Base-by-base conservation (phyloP, 2,888 invertebrate genomes). In the Omphaloscelis lunosa region DNA sequence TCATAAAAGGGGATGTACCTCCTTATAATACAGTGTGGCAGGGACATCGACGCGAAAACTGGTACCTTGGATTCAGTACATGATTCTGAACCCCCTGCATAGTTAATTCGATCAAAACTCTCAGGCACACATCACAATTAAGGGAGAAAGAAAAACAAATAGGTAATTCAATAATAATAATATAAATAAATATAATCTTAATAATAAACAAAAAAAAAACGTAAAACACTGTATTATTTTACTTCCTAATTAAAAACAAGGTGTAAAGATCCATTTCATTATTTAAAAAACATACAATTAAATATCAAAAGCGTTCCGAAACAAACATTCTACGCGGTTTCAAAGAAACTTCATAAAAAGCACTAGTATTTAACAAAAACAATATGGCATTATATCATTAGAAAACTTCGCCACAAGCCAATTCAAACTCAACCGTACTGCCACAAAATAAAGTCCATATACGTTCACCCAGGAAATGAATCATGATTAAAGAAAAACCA, bases 331-430 rank as follows among this genome's bases (percentile, higher is more conserved):
- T 72, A 63, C 79, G 68, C 70, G 72, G 76, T 83, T 75, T 79
- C 73, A 84, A 86, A 83, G 82, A 86, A 86, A 86, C 89, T 89
- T 88, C 80, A 85, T 85, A 89, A 90, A 90, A 89, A 89, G 83
- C 83, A 88, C 88, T 89, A 90, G 83, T 88, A 89, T 88, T 90
- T 89, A 89, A 88, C 89, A 89, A 87, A 90, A 90, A 90, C 90
- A 90, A 89, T 90, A 89, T 84, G 84, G 86, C 87, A 88, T 89
- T 90, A 90, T 87, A 88, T 89, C 88, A 89, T 88, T 86, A 88
- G 83, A 85, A 84, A 84, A 84, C 75, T 72, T 73, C 67, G 23
- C 29, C 9, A 2, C 23, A 58, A 11, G 27, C 67, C 86, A 86
- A 83, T 74, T 67, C 72, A 87, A 88, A 86, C 17, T 63, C 81